Conservation (phyloP, 2,888 invertebrate species). For the Asteroscopus sphinx region DNA sequence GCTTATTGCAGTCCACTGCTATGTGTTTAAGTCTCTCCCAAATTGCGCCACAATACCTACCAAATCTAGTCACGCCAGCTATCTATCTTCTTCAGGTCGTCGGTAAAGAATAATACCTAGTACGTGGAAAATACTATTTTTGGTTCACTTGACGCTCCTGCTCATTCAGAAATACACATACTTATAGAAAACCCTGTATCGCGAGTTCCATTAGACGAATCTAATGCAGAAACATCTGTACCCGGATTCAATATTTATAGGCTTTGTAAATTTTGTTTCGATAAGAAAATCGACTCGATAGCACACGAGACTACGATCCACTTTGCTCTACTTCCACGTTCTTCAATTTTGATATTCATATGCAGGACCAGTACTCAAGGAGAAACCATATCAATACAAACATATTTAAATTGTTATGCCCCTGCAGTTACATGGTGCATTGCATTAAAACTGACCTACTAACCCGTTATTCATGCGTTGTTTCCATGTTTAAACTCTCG, state of each 20-base stretch:
- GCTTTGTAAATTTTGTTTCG: conserved; percentile 28
- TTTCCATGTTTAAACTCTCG: conserved; percentile 34
- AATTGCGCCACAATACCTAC: too few relatives aligned
- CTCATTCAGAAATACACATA: too few relatives aligned
- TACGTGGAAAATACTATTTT: too few relatives aligned
- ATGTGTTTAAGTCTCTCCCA: too few relatives aligned
- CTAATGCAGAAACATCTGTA: conserved; percentile 8
- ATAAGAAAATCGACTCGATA: too few relatives aligned
- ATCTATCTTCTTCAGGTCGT: too few relatives aligned
- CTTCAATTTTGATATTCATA: conserved; percentile 19
- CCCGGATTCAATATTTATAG: conserved; percentile 6
- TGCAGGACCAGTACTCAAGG: conserved; percentile 18
- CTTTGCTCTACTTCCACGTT: conserved; percentile 22
- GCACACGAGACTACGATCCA: too few relatives aligned
- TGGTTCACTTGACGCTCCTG: too few relatives aligned
- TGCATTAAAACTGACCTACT: conserved; percentile 51
- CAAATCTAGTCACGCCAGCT: too few relatives aligned
- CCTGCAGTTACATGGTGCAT: conserved; percentile 46
- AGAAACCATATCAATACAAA: conserved; percentile 34
- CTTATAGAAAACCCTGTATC: background rate
- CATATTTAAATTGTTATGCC: conserved; percentile 30
- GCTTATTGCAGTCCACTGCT: too few relatives aligned
- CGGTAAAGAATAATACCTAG: too few relatives aligned
- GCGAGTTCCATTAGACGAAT: conserved; percentile 9
- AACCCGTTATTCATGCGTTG: conserved; percentile 38